A percentile compares a stretch with the other conserved stretches of the same genome.
These are phyloP conservation scores for Acanthosepion esculentum DNA, from an alignment of 2,888 invertebrate genomes.

Conservation along the genomic window DNA sequence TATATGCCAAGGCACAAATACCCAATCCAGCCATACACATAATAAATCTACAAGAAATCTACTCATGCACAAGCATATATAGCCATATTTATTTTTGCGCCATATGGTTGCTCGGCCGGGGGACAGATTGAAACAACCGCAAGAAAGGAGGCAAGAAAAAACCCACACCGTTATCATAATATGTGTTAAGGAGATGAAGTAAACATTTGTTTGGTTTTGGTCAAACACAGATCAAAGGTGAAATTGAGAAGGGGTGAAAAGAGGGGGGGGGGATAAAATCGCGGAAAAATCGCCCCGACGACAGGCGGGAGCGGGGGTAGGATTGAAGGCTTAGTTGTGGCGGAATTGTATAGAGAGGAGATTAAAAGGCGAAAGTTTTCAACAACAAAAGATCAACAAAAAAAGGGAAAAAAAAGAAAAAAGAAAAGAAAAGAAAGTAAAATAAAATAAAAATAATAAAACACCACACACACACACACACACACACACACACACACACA, in stretches of 20 bases:
- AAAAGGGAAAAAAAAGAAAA: too few species aligned
- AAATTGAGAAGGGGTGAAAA: not conserved
- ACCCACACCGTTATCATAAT: constrained; percentile 14
- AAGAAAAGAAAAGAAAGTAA: too few species aligned
- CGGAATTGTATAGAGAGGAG: too few species aligned
- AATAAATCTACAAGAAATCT: not conserved
- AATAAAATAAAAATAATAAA: too few species aligned
- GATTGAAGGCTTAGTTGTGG: too few species aligned
- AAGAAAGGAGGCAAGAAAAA: not conserved
- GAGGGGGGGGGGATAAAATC: too few species aligned
- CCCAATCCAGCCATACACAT: not conserved
- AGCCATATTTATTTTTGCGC: not conserved
- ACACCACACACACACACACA: too few species aligned
- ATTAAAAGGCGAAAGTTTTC: too few species aligned
- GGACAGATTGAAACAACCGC: not conserved
- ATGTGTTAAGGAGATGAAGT: constrained; percentile 17
- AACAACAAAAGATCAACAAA: too few species aligned
- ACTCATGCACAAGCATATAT: not conserved
- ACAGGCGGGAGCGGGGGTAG: too few species aligned
- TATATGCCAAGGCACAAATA: not conserved
- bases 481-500: too few species aligned
- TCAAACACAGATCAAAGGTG: constrained; percentile 12
- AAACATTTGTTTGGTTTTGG: constrained; percentile 1
- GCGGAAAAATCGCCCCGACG: too few species aligned
- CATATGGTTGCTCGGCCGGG: not conserved